Evolutionary conservation across 2,797 vertebrate species (phyloP), one percentile per base, ranked within the genome.

Genomic region (Mastacembelus armatus): DNA sequence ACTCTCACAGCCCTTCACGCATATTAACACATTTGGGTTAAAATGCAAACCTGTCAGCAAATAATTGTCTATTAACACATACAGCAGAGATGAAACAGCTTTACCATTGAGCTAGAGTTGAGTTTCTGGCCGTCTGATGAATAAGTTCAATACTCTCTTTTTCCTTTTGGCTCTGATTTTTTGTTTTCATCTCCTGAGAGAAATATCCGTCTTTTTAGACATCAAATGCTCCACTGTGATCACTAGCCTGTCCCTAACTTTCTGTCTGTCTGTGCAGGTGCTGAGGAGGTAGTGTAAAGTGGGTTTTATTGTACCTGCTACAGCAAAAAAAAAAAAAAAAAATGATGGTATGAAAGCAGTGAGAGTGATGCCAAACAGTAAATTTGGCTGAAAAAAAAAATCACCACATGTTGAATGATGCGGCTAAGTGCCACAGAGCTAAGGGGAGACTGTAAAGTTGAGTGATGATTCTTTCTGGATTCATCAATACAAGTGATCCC

Each of bases 1-100:
- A n/a, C 18, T 42, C 39, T 21, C 9, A 42, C 18, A n/a, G 18
- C n/a, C 19, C n/a, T 10, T 42, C 4, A 10, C 9, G 29, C 16
- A n/a, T 47, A 7, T 58, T 18, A n/a, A 3, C 9, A 18, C n/a
- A 51, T 43, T 56, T 5, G 14, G 44, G 32, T 18, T 33, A 7
- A 50, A 22, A 16, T 33, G 10, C 11, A 33, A 26, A 38, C 35
- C 61, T 10, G 5, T 38, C 18, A 35, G 10, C n/a, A 35, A 50
- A 57, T 15, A 22, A 8, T 40, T 60, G 14, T 27, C 36, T 29
- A 40, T 45, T 54, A 44, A 58, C 7, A 40, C 50, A 48, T 32
- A 10, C 6, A 58, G 40, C 30, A 48, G 14, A 36, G 4, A 15
- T 27, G 29, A 9, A 38, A 2, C 27, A 19, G 32, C 16, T 32